Base-by-base conservation (phyloP, 2,888 invertebrate genomes). In the Trissolcus japonicus region DNA sequence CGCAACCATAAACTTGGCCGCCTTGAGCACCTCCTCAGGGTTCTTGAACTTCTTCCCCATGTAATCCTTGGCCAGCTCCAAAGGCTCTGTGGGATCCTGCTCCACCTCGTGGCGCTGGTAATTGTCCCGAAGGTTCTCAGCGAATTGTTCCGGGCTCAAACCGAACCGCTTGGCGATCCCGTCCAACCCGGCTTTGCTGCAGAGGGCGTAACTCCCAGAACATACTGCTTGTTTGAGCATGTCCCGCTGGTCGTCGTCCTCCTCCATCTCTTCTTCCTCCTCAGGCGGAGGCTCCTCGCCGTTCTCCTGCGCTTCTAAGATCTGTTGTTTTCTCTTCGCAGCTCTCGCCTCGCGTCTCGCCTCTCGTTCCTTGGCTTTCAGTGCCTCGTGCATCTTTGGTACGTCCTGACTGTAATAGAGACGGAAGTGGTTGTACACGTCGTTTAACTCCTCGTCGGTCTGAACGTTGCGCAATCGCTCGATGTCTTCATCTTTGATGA, bases 51-150 rank as follows among this genome's bases (percentile, higher is more conserved):
- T 81, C 13, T 77, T 40, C 4, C 85, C 81, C 13, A 82, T 62
- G 85, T 92, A 96, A 82, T 96, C 95, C 63, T 93, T 93, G 0
- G 98, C 98, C 16, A 96, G 17, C 0, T 51, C 91, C 80, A 96
- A 95, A 0, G 98, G 97, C 81, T 96, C 94, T n/a, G 93, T 92
- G 0, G 94, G 93, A 82, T 95, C 96, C 87, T 98, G 98, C 59
- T 98, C 98, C 1, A 98, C 96, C 86, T 98, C 98, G 87, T 98
- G 96, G 13, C 97, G 91, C 88, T 97, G 96, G 89, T 98, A 98
- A 88, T 97, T 97, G 86, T 98, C 98, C 0, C 97, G 93, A 6
- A 99, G 91, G 90, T 99, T 99, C 90, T 98, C 98, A 0, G 97
- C 98, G 88, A 97, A 98, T 89, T 98, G 95, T 86, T 97, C 96